Base-by-base conservation (phyloP, 2,797 vertebrate species). In the Pitangus sulphuratus region DNA sequence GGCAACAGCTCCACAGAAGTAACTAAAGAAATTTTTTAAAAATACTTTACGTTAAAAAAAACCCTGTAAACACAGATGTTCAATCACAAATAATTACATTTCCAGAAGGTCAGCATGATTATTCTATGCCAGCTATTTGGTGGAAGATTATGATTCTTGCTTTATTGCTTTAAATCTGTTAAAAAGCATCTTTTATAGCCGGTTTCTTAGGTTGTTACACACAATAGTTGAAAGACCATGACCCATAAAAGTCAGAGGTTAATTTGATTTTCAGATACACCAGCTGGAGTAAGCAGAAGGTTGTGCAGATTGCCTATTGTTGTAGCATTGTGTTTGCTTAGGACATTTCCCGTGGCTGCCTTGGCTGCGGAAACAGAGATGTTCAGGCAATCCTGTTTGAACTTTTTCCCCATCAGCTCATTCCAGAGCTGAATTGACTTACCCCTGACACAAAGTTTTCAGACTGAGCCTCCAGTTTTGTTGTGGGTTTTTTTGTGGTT, bases 191-290 rank as follows among this genome's bases (percentile, higher is more conserved):
- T 69, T 75, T 78, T 91, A 50, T 61, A 31, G 42, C 39, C 5
- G 6, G 21, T 61, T 78, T 85, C 61, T 75, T 57, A 50, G 33
- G 57, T 16, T 84, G 40, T 66, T 84, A 22, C 33, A 75, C 47
- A 91, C 82, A 95, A 54, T 48, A 89, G 42, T 48, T 78, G 79
- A 93, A 87, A 93, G 44, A 44, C 50, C 72, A 39, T 50, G 83
- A 92, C 84, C 71, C 64, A 77, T 7, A 57, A 21, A 79, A 84
- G 84, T 72, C 76, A 76, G 75, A 96, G 87, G 87, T 91, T 96
- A 96, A 97, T 93, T 60, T 92, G 82, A 91, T 92, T 96, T 95
- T 91, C 76, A 94, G 82, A 92, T 48, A 66, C 33, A 83, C 85
- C 87, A 93, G 65, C 72, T 95, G 92, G 45, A 93, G 47, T 57